Evolutionary conservation across 2,797 vertebrate species (phyloP), one percentile per base, ranked within the genome.

Genomic region (Eutrigla gurnardus): DNA sequence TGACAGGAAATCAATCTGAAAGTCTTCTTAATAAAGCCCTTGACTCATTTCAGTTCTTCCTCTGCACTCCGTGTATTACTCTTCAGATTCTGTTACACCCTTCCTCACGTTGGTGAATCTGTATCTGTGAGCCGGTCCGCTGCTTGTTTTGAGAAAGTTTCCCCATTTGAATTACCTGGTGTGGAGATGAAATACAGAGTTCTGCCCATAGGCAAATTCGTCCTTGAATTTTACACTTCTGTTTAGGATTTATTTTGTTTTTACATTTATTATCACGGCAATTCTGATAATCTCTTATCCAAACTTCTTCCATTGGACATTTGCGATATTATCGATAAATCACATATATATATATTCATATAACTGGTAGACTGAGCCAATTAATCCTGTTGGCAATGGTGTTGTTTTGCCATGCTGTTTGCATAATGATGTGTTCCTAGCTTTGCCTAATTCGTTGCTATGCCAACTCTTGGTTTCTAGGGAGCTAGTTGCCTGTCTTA

Each of bases 1-100:
- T 77, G 94, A 93, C 93, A 89, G 91, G 83, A 95, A 95, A 95
- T 95, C 94, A 93, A 95, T 95, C 80, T 11, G 73, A 75, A 77
- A 85, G 78, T 89, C 85, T 91, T 93, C 92, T 90, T 94, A 94
- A 95, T 94, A 94, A 94, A 94, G 92, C 85, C 84, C 86, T 72
- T 77, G 89, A 88, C 86, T 89, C 76, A 78, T 87, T 90, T 82
- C 84, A 74, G 75, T 80, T 89, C 70, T 69, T 83, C 72, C 76
- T 88, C 77, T 60, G 67, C n/a, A 54, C 62, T 70, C 36, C 42
- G 65, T 2, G 58, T 63, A 58, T 84, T 79, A 62, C 4, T 32
- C 69, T 61, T 69, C 59, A 43, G 50, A 67, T 61, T 76, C 47
- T 77, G 65, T 82, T 78, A 81, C 43, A 4, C 42, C 42, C 60